Conservation (phyloP, 2,797 vertebrate genomes). For the Gymnothorax javanicus region DNA sequence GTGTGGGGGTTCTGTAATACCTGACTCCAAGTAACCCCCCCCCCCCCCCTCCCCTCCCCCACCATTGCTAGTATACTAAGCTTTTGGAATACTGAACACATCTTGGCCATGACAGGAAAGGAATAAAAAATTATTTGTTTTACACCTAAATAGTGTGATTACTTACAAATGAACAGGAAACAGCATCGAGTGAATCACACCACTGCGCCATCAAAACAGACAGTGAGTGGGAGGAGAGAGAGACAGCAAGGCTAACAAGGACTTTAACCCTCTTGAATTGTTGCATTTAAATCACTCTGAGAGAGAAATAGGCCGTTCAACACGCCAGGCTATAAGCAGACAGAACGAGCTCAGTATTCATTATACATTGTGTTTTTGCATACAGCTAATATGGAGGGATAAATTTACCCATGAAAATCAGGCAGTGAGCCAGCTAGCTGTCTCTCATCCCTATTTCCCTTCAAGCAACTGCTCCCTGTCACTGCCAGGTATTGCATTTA, state of each 20-base stretch:
- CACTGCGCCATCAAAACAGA: conserved; percentile 18
- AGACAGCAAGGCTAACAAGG: conserved; percentile 22
- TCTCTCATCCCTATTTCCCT: background rate
- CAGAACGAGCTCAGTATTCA: conserved; percentile 3
- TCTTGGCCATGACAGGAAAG: background rate
- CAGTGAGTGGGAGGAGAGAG: conserved; percentile 15
- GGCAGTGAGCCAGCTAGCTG: background rate
- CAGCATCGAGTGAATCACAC: conserved; percentile 9
- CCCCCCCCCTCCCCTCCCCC: conserved; percentile 51
- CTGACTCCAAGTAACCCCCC: conserved; percentile 41
- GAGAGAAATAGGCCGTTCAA: conserved; percentile 1
- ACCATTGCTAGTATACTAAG: background rate
- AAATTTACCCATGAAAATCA: background rate
- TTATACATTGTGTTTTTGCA: background rate
- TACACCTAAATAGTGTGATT: conserved; percentile 19
- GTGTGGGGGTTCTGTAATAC: conserved; percentile 34
- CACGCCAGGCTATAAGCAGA: background rate
- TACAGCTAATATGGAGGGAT: background rate
- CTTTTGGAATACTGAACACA: conserved; percentile 36
- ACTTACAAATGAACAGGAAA: conserved; percentile 23
- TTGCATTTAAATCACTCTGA: background rate
- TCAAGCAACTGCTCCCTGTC: background rate
- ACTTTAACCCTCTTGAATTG: conserved; percentile 22
- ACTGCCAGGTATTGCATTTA: background rate
- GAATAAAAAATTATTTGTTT: background rate